Base-by-base conservation (phyloP, 2,113 vertebrate species). In the Hippolais icterina region DNA sequence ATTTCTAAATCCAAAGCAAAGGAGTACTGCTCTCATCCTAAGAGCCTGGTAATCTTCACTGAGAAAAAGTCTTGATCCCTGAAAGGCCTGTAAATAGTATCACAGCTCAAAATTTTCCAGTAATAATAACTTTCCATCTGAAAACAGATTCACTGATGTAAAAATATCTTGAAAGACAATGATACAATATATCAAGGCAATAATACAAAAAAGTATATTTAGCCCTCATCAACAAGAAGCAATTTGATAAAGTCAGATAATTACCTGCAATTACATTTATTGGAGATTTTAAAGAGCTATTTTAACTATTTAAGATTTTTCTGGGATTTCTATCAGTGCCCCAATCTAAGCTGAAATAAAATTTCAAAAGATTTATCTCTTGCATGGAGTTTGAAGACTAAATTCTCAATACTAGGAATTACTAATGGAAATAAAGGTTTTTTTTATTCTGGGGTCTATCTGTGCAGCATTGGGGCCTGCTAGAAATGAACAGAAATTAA, bases 1-100 rank as follows among this genome's bases (percentile, higher is more conserved):
- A 71, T 85, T 95, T 91, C 89, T 63, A 96, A 79, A 91, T 80
- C 46, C 49, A 80, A 29, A 61, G 31, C 12, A 74, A 90, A 95
- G 66, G 18, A 53, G 23, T 83, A 76, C 35, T 89, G 10, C 20
- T 82, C 8, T 21, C 4, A 9, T 60, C 31, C 23, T 85, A 76
- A 79, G 46, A 72, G 33, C 70, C 66, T 83, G 37, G 9, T 69
- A 88, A 69, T 80, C 68, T 64, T 92, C 79, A 52, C 22, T 63
- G 24, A 63, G 68, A 18, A 70, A 80, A 83, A 81, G 31, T 63
- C 71, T 87, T 76, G 44, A 85, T 87, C n/a, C 41, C 16, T 71
- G 49, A 56, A 68, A 87, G 16, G 46, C 6, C n/a, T 90, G 24
- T 66, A 56, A 93, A 70, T 42, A 66, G 17, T 17, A 64, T 21